These are phyloP conservation scores for Todus mexicanus DNA, from an alignment of 2,797 vertebrate species.

Conservation along the genomic window DNA sequence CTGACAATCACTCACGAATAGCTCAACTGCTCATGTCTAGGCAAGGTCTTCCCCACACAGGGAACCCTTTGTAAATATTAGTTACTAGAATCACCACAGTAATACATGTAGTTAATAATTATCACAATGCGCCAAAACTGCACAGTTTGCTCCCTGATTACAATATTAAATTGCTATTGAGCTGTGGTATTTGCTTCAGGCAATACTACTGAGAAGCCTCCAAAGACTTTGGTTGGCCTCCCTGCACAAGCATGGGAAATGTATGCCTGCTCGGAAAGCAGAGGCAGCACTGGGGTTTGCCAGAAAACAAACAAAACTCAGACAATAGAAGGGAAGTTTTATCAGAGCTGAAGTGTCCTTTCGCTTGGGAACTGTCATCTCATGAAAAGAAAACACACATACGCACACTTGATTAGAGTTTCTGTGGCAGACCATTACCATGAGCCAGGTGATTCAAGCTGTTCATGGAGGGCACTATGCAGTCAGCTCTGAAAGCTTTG, in stretches of 20 bases:
- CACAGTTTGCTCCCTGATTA: constrained; percentile 81
- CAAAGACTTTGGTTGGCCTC: constrained; percentile 75
- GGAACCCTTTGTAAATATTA: constrained; percentile 80
- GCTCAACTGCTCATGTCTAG: constrained; percentile 64
- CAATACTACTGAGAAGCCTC: constrained; percentile 76
- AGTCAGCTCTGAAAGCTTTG: constrained; percentile 53
- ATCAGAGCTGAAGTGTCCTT: constrained; percentile 74
- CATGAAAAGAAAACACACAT: constrained; percentile 57
- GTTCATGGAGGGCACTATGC: constrained; percentile 7
- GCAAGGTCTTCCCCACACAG: constrained; percentile 71
- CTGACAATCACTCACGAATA: constrained; percentile 75
- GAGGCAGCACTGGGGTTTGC: constrained; percentile 71
- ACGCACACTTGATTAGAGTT: constrained; percentile 28
- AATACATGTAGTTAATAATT: constrained; percentile 81
- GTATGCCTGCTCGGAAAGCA: constrained; percentile 57
- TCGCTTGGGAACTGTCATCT: constrained; percentile 75
- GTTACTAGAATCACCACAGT: constrained; percentile 75
- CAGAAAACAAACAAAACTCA: constrained; percentile 78
- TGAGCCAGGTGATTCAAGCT: constrained; percentile 35
- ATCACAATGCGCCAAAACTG: constrained; percentile 76
- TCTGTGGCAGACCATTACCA: constrained; percentile 60
- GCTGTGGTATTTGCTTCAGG: constrained; percentile 79
- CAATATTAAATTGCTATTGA: constrained; percentile 81
- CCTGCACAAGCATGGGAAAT: constrained; percentile 66
- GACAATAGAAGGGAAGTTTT: constrained; percentile 75